A percentile compares a stretch with the other conserved stretches of the same genome.
phyloP scores from a whole-genome alignment of 2,888 invertebrate species.

The Cerastis rubricosa region DNA sequence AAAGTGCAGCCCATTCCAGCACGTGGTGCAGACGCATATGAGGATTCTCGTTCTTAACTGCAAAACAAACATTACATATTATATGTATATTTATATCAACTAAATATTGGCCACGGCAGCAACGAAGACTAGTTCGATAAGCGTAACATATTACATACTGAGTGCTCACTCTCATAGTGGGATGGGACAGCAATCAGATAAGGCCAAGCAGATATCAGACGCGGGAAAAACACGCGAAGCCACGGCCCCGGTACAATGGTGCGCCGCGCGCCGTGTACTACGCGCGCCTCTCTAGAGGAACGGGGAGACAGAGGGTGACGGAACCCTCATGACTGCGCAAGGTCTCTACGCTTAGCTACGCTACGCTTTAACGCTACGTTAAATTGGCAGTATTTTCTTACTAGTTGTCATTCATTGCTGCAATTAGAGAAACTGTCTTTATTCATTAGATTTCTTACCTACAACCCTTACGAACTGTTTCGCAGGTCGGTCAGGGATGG shows the following conservation, averaged over 20 bases:
- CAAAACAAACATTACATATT: conserved; percentile 56
- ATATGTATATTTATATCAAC: background rate
- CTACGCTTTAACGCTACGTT: no score
- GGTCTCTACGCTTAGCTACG: no score
- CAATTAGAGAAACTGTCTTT: background rate
- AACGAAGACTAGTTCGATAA: background rate
- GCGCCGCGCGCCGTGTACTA: background rate
- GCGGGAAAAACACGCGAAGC: background rate
- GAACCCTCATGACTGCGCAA: background rate
- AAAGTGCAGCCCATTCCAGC: conserved; percentile 82
- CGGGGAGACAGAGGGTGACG: background rate
- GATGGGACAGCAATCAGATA: background rate
- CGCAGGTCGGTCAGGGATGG: conserved; percentile 77
- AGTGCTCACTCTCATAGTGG: background rate
- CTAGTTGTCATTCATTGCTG: background rate
- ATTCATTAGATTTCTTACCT: conserved; percentile 70
- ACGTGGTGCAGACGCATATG: conserved; percentile 83
- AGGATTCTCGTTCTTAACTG: conserved; percentile 85
- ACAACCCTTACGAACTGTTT: conserved; percentile 80
- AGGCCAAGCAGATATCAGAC: background rate
- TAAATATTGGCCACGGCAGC: background rate
- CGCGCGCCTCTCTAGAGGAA: background rate
- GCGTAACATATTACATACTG: background rate
- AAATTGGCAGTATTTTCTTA: background rate
- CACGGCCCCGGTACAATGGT: background rate